Conservation (phyloP, 1,140 invertebrate species). For the Calycopis cecrops region DNA sequence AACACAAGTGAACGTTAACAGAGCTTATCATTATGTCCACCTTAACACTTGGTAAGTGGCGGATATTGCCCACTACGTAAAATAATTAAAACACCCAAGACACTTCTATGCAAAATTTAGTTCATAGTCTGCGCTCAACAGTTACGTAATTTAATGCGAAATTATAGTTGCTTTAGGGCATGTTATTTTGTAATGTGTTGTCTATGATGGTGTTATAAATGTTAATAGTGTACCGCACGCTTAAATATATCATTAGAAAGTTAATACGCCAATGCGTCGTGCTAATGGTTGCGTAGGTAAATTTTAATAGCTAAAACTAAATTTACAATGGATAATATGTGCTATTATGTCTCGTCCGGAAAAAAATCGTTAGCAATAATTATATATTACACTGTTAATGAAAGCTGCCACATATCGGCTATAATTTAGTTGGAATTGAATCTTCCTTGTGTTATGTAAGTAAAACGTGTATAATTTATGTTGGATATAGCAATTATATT, state of each 20-base stretch:
- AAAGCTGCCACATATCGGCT: background rate
- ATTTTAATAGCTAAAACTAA: constrained; percentile 12
- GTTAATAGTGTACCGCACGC: constrained; percentile 16
- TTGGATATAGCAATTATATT: too few species aligned
- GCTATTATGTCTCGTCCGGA: background rate
- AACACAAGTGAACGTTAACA: too few species aligned
- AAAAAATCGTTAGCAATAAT: background rate
- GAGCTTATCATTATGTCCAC: too few species aligned
- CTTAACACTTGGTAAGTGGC: too few species aligned
- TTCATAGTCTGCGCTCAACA: background rate
- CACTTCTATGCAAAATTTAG: constrained; percentile 4
- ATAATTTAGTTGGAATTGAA: too few species aligned
- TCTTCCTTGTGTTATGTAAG: too few species aligned
- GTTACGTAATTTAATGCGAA: constrained; percentile 45
- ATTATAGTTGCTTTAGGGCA: constrained; percentile 32
- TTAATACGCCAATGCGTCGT: constrained; percentile 9
- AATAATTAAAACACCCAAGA: too few species aligned
- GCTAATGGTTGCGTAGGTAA: constrained; percentile 12
- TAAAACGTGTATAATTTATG: too few species aligned
- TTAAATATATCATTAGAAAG: constrained; percentile 20
- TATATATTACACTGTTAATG: background rate
- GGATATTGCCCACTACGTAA: too few species aligned
- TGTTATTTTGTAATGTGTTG: constrained; percentile 18
- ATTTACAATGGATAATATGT: constrained; percentile 9
- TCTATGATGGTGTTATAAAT: constrained; percentile 17